Conservation (phyloP, 2,797 vertebrate species). For the Paedocypris micromegethes region DNA sequence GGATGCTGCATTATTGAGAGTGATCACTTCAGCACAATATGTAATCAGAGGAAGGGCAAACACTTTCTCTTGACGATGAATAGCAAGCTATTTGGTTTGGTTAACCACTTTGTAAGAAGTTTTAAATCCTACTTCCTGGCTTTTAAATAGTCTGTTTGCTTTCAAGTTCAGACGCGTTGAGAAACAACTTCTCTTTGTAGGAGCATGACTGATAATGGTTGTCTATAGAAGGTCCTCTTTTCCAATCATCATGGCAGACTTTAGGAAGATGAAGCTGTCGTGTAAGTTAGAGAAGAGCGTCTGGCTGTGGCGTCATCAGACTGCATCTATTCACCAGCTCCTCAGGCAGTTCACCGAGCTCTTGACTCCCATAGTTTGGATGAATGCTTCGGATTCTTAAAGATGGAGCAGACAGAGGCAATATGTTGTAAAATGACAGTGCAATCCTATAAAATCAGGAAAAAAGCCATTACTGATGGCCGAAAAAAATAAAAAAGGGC, state of each 20-base stretch:
- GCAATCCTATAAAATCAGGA: conserved; percentile 44
- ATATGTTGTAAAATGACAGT: conserved; percentile 51
- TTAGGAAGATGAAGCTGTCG: conserved; percentile 15
- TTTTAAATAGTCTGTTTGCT: not conserved
- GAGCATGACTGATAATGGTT: too few species aligned
- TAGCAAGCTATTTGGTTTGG: conserved; percentile 2
- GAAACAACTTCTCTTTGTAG: too few species aligned
- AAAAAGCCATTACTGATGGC: conserved; percentile 46
- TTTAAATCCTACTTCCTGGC: conserved; percentile 3
- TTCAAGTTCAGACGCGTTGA: too few species aligned
- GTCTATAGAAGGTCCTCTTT: not conserved
- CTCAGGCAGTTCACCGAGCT: conserved; percentile 32
- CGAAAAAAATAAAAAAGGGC: conserved; percentile 47
- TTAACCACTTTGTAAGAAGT: conserved; percentile 28
- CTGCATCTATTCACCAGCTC: conserved; percentile 27
- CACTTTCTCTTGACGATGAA: not conserved
- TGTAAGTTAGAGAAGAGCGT: conserved; percentile 12
- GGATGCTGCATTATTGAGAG: conserved; percentile 25
- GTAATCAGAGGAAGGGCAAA: conserved; percentile 28
- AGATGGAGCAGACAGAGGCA: conserved; percentile 47
- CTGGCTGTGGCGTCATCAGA: conserved; percentile 13
- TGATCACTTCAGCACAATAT: conserved; percentile 22
- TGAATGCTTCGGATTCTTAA: conserved; percentile 48
- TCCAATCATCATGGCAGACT: conserved; percentile 5
- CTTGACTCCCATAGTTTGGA: conserved; percentile 41